A percentile compares a stretch with the other conserved stretches of the same genome.
These are phyloP conservation scores for Callyntrura sp. DNA, from an alignment of 2,888 invertebrate genomes.

Conservation along the genomic window DNA sequence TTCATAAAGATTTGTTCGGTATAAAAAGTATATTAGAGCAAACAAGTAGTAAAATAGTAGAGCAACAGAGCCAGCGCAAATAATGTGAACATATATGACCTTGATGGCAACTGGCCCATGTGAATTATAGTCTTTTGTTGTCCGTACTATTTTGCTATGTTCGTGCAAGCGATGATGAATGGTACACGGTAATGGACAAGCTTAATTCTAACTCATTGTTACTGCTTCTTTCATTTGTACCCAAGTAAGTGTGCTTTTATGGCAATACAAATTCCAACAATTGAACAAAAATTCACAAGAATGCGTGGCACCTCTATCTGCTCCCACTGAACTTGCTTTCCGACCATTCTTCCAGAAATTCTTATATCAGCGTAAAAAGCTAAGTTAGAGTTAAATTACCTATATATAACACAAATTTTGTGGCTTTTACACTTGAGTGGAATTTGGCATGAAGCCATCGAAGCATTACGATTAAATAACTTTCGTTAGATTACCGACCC, in stretches of 20 bases:
- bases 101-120: constrained; percentile 37
- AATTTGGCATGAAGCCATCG: constrained; percentile 21
- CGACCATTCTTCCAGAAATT: neutral
- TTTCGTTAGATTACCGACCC: no score
- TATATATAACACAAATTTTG: neutral
- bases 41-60: no score
- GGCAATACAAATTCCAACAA: neutral
- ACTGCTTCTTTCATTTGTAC: no score
- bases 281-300: neutral
- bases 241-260: neutral
- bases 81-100: constrained; percentile 17
- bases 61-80: no score
- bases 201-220: no score
- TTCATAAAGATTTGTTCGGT: no score
- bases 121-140: no score
- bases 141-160: neutral
- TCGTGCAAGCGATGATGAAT: neutral
- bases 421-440: neutral
- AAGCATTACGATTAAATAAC: neutral
- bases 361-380: neutral
- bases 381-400: neutral
- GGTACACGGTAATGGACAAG: neutral
- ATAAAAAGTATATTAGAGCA: no score
- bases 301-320: neutral
- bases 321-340: neutral